A percentile compares a stretch with the other conserved stretches of the same genome.
These are phyloP conservation scores for Portunus trituberculatus DNA, from an alignment of 1,140 invertebrate genomes.

Conservation along the genomic window DNA sequence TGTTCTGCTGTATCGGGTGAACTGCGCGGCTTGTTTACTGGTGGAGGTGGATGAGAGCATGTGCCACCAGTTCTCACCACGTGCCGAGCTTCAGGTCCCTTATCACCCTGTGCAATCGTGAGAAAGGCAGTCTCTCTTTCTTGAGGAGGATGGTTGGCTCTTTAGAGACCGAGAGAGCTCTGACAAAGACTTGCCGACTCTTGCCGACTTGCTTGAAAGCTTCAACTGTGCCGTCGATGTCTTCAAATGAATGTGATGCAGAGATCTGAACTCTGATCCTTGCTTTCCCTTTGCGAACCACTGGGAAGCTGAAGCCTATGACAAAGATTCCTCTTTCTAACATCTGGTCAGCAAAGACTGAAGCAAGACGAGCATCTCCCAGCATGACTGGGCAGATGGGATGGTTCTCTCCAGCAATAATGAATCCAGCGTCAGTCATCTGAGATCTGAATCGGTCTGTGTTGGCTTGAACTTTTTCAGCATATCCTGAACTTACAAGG, in stretches of 20 bases:
- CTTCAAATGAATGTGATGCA: constrained; percentile 88
- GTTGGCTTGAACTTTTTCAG: constrained; percentile 86
- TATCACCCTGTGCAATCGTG: too few relatives aligned
- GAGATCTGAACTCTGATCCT: constrained; percentile 94
- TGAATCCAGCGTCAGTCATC: constrained; percentile 89
- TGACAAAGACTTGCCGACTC: too few relatives aligned
- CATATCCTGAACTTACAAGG: constrained; percentile 84
- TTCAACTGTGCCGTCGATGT: constrained; percentile 88
- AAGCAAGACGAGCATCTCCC: constrained; percentile 91
- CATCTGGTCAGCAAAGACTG: constrained; percentile 91
- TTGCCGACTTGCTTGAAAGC: constrained; percentile 91
- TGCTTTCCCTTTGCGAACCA: constrained; percentile 92
- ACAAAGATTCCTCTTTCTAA: constrained; percentile 94
- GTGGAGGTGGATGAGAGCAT: too few relatives aligned
- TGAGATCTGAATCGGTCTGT: constrained; percentile 86
- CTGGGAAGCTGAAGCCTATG: constrained; percentile 96
- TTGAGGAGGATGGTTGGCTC: too few relatives aligned
- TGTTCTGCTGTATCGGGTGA: too few relatives aligned
- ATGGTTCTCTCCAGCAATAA: constrained; percentile 90
- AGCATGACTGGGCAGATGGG: constrained; percentile 96
- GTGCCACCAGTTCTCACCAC: too few relatives aligned
- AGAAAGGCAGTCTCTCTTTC: too few relatives aligned
- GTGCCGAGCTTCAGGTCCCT: too few relatives aligned
- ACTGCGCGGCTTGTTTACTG: too few relatives aligned
- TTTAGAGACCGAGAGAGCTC: too few relatives aligned